Evolutionary conservation across 2,113 vertebrate genomes (phyloP), one percentile per base, ranked within the genome.

Genomic region (Xenopus laevis): DNA sequence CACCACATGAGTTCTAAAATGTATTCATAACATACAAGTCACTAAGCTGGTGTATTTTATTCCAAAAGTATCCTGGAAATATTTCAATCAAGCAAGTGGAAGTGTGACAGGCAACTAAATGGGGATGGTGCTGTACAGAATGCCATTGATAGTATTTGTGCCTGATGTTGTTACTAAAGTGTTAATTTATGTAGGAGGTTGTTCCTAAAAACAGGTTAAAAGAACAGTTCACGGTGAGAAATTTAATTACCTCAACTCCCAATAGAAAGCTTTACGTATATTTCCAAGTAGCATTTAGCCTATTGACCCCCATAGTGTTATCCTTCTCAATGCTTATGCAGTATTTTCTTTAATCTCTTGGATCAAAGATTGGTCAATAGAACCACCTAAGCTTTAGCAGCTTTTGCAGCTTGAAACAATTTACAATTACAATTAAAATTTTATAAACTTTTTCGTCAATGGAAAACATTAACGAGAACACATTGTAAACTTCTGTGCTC

Each of bases 341-440:
- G 87, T 89, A 85, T 85, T 89, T 89, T 88, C 89, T 92, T 93
- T 93, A 94, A 93, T 94, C 91, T 91, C 86, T 85, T 55, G 78
- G 90, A 94, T 94, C 91, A 94, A 92, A 91, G 89, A 90, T 85
- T 89, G 89, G 92, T 92, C 91, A 33, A 40, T 40, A 40, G 33
- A 40, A 40, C 33, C 8, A 40, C 33, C 33, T 40, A 40, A 40
- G 33, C 33, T 33, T 33, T 33, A n/a, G 30, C 30, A 33, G 30
- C 30, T 40, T 40, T 40, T 40, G 33, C 8, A 40, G 33, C 33
- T 9, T 27, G 23, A 27, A 27, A 27, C 23, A 27, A 40, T 40
- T 40, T 40, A 40, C 33, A 40, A 33, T 33, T 33, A 33, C 30
- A n/a, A 27, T 27, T 27, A 27, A 27, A 40, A 40, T 40, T 40